These are phyloP conservation scores for Melieria crassipennis DNA, from an alignment of 2,888 invertebrate genomes.

Conservation along the genomic window DNA sequence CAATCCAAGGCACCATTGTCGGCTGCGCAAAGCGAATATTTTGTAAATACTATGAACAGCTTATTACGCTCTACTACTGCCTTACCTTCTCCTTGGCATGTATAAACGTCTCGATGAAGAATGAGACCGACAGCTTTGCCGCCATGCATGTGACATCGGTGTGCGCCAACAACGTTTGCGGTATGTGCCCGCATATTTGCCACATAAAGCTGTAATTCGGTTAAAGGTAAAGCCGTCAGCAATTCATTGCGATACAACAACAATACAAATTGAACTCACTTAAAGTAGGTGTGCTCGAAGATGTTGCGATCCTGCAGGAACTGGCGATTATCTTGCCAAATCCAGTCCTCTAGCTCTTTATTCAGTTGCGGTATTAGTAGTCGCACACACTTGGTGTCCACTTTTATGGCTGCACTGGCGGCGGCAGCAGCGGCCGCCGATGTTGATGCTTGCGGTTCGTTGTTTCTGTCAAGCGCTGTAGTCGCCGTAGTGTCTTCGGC, in stretches of 20 bases:
- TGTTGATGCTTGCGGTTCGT: slow-evolving; percentile 50
- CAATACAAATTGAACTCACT: slow-evolving; percentile 69
- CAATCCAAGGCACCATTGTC: slow-evolving; percentile 97
- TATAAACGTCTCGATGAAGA: slow-evolving; percentile 95
- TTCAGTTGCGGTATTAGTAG: slow-evolving; percentile 57
- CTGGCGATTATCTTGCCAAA: slow-evolving; percentile 97
- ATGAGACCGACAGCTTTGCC: slow-evolving; percentile 89
- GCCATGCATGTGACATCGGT: slow-evolving; percentile 86
- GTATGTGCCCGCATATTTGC: slow-evolving; percentile 94
- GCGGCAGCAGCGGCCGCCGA: slow-evolving; percentile 45
- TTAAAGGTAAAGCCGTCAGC: no score
- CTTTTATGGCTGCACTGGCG: slow-evolving; percentile 38
- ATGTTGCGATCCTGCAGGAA: slow-evolving; percentile 95
- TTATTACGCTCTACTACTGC: slow-evolving; percentile 9
- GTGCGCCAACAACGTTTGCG: slow-evolving; percentile 84
- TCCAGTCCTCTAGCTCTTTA: slow-evolving; percentile 89
- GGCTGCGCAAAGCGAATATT: slow-evolving; percentile 69
- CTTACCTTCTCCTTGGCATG: slow-evolving; percentile 94
- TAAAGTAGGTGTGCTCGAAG: slow-evolving; percentile 95
- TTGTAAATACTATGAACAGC: slow-evolving; percentile 2
- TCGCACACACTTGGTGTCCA: slow-evolving; percentile 27
- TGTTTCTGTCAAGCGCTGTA: slow-evolving; percentile 21
- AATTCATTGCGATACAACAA: not conserved
- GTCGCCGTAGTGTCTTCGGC: slow-evolving; percentile 31
- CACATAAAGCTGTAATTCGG: slow-evolving; percentile 84